Evolutionary conservation across 2,113 vertebrate genomes (phyloP), one percentile per base, ranked within the genome.

Genomic region (Trogon melanurus): DNA sequence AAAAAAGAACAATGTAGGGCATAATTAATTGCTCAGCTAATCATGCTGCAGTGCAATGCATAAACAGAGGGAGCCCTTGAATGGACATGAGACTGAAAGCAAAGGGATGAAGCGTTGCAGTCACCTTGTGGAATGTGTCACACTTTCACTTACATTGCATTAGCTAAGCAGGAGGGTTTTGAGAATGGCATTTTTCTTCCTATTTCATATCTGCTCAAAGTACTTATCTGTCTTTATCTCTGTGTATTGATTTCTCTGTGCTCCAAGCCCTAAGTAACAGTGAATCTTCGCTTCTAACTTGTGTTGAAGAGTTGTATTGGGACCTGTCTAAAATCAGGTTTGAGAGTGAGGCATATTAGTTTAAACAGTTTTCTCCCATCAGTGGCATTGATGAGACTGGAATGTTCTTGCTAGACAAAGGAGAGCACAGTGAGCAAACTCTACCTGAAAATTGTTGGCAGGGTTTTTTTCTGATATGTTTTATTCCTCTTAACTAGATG

Each of bases 151-250:
- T 79, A 58, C 13, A 34, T 67, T 80, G 22, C 21, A 22, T 85
- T 80, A 73, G 66, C 69, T 85, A 79, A 88, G 27, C 48, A 69
- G 51, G n/a, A 83, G 36, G 27, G 7, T 19, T 62, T 85, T 70
- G 61, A 79, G n/a, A 83, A 15, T 3, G 2, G 11, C 74, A 4
- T 61, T 93, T 93, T 81, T 56, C 29, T 73, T 88, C 32, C 38
- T 65, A 9, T 92, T 94, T 94, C 51, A 56, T 95, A 81, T 78
- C 48, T 5, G 5, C 48, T 27, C 38, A 50, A 88, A 92, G 60
- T n/a, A 41, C 38, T 91, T 88, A 53, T 88, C 60, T 62, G 54
- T 85, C 79, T 95, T 94, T 82, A 62, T 88, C 44, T 88, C 22
- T 19, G 11, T 36, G 36, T 78, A 84, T 93, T 86, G 60, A 86